Evolutionary conservation across 2,113 vertebrate species (phyloP), one percentile per base, ranked within the genome.

Genomic region (Xenopus laevis): DNA sequence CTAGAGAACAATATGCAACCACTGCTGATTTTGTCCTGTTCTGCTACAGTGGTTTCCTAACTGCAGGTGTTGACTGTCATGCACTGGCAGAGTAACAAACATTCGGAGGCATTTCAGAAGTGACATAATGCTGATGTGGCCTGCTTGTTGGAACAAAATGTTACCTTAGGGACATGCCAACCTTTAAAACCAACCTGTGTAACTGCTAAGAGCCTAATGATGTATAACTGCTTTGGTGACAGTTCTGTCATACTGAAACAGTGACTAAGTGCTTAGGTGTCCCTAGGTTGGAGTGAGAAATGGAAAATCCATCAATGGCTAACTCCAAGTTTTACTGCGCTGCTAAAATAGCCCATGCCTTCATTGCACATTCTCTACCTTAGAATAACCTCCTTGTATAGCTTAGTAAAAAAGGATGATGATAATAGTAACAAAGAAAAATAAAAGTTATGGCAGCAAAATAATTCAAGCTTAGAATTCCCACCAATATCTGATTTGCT

Each of bases 1-100:
- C 57, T 20, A 63, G 65, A 68, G 73, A 62, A n/a, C 57, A 55
- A 55, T 68, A 68, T 74, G 64, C 45, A 74, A 60, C 65, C 23
- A 18, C n/a, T 20, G 58, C 73, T 69, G 65, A n/a, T 52, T 68
- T 69, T 62, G 57, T 68, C 62, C 65, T 13, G 73, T 68, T 74
- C 65, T 61, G 72, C 72, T 68, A 68, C 72, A 68, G 21, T 68
- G 65, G 64, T 74, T 74, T 74, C 21, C 55, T 76, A 76, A 68
- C 65, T 69, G 73, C 73, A 69, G 65, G 73, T 76, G 73, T 69
- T 76, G 73, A 68, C 27, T 76, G 73, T 69, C 73, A 76, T 75
- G 72, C 65, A 74, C 72, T 74, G 72, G 72, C 64, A 74, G 65
- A 68, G 57, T 40, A 74, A 68, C 65, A 52, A 58, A 58, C 57